Base-by-base conservation (phyloP, 2,113 vertebrate species). In the Spermophilus dauricus region DNA sequence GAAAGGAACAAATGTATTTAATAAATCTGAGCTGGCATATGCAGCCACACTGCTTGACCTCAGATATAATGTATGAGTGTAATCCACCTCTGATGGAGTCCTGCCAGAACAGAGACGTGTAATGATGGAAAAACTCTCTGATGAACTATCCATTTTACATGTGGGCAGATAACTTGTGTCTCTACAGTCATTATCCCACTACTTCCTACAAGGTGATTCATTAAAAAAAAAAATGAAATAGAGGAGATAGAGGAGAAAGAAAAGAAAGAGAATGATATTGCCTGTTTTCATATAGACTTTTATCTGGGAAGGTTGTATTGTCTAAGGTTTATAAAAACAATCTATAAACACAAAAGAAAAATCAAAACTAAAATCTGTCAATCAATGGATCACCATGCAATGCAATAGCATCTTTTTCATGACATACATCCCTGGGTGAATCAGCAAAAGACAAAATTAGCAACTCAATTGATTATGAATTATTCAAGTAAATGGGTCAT, bases 381-480 rank as follows among this genome's bases (percentile, higher is more conserved):
- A 97, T 97, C 95, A 77, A 69, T 95, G 84, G 86, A 98, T 96
- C 67, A 91, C 28, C 61, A 11, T 58, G 83, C 37, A 95, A 83
- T 94, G 94, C 81, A 98, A 85, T 56, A 92, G 45, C 78, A 95
- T 17, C 4, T 97, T 96, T 96, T 53, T 96, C 95, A 95, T 91
- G 86, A 48, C 89, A 84, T 58, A 34, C 4, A 86, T 98, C 51
- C 81, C 86, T 78, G 30, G n/a, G 32, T 95, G 72, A 26, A 94
- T 95, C 87, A 96, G 77, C 84, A 95, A 98, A 98, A 96, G 42
- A 4, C 51, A 98, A 97, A 97, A 97, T 97, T 91, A 98, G 86
- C 53, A 73, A 97, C n/a, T 96, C 93, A 89, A 76, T 39, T 97
- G 97, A 97, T 97, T 96, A 96, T 91, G 58, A 98, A 95, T 96